Base-by-base conservation (phyloP, 2,113 vertebrate genomes). In the Gnathonemus echidnorhynchus region DNA sequence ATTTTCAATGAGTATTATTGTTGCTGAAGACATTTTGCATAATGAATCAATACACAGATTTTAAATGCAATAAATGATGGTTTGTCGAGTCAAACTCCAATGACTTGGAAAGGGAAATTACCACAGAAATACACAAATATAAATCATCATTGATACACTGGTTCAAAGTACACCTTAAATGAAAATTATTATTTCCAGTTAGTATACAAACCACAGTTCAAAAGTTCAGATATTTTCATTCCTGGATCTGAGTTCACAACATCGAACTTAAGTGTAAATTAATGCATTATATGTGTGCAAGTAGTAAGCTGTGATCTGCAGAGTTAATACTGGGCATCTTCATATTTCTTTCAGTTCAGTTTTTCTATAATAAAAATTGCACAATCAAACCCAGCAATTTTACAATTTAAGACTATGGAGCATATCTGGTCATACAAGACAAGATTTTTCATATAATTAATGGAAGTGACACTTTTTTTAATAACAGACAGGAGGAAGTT, bases 1-100 rank as follows among this genome's bases (percentile, higher is more conserved):
- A 92, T 85, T 90, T 66, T 27, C 91, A 91, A 85, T 90, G 27
- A 90, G 56, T 89, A 89, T 88, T 90, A 31, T 89, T 88, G 56
- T 50, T 70, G 27, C 24, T 53, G 39, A 85, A 46, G 52, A 74
- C 13, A 86, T 31, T 85, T 49, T 53, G 77, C 89, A 53, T 42
- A 17, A 83, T 86, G 49, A 88, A 88, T 53, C 31, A 66, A 66
- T 45, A 88, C 56, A 88, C 21, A 62, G 39, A 83, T 45, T 27
- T 48, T 85, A 80, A 84, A 84, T 35, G 35, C 89, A 84, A 62
- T 89, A 89, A 89, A 89, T 80, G 8, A 35, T 80, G n/a, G 9
- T 50, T 89, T 89, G 50, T 86, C 27, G 52, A 46, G 24, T 89
- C 77, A 85, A 84, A 89, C 52, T 42, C 49, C 27, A 62, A 46